phyloP scores from a whole-genome alignment of 2,797 vertebrate species.

The Thaleichthys pacificus region DNA sequence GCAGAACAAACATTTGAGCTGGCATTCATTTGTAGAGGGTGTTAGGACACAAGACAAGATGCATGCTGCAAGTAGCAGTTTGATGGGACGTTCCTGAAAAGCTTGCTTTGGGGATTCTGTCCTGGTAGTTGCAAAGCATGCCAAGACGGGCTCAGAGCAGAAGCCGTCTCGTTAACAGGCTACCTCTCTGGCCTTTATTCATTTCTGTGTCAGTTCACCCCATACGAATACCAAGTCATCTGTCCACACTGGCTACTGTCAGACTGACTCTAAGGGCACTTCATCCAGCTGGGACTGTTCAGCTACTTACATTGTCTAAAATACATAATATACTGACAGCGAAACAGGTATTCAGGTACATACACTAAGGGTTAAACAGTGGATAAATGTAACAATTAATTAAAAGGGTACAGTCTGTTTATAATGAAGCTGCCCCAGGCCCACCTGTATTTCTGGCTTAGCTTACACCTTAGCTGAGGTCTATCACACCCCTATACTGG shows the following conservation, averaged over 20 bases:
- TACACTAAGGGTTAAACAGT: neutral
- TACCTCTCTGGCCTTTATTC: conserved; percentile 10
- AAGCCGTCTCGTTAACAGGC: conserved; percentile 27
- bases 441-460: neutral
- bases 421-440: neutral
- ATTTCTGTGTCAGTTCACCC: conserved; percentile 17
- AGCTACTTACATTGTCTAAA: too few relatives aligned
- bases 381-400: neutral
- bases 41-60: conserved; percentile 49
- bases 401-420: neutral
- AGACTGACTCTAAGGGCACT: too few relatives aligned
- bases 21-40: conserved; percentile 51
- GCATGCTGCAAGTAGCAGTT: conserved; percentile 61
- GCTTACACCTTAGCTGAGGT: neutral
- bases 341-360: neutral
- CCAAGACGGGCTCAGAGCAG: conserved; percentile 56
- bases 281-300: too few relatives aligned
- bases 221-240: conserved; percentile 4
- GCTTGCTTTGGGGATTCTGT: conserved; percentile 29
- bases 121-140: conserved; percentile 65
- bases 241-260: neutral
- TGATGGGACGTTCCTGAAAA: neutral
- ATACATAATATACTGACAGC: too few relatives aligned
- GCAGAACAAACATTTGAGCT: conserved; percentile 47
- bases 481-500: neutral